Conservation (phyloP, 2,888 invertebrate genomes). For the Lithophane socia region DNA sequence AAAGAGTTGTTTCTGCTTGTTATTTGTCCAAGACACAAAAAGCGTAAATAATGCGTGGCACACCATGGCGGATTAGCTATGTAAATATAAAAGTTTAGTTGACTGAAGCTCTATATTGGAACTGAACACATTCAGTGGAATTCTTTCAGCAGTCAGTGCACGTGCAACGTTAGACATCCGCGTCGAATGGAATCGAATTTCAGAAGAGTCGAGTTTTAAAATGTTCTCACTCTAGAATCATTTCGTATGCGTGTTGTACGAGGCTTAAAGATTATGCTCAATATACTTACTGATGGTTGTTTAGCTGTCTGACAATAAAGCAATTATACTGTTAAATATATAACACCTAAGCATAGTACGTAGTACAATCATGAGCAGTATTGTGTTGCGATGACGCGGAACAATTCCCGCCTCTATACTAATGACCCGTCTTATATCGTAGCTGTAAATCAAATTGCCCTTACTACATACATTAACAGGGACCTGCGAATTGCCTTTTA, state of each 20-base stretch:
- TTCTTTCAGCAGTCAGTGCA: conserved; percentile 64
- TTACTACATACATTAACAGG: conserved; percentile 60
- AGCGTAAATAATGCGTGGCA: conserved; percentile 32
- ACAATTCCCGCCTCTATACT: conserved; percentile 72
- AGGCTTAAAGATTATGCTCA: conserved; percentile 10
- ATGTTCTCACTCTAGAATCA: conserved; percentile 57
- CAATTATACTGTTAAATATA: conserved; percentile 43
- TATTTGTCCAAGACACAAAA: conserved; percentile 23
- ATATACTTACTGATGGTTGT: background rate
- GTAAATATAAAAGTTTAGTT: conserved; percentile 58
- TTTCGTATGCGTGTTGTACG: conserved; percentile 51
- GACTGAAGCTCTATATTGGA: conserved; percentile 61
- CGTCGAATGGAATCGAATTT: conserved; percentile 68
- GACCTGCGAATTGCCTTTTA: conserved; percentile 55
- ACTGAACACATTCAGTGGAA: conserved; percentile 62
- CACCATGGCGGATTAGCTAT: conserved; percentile 49
- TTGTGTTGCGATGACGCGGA: conserved; percentile 74
- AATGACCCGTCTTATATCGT: conserved; percentile 79
- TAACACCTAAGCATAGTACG: conserved; percentile 21
- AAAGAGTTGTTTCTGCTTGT: conserved; percentile 23
- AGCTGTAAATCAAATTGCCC: conserved; percentile 76
- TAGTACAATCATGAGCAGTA: conserved; percentile 66
- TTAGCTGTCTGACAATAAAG: conserved; percentile 1
- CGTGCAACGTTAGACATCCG: conserved; percentile 67
- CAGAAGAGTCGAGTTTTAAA: conserved; percentile 64